Evolutionary conservation across 1,140 invertebrate genomes (phyloP).

Genomic region (Zaprionus tsacasi): DNA sequence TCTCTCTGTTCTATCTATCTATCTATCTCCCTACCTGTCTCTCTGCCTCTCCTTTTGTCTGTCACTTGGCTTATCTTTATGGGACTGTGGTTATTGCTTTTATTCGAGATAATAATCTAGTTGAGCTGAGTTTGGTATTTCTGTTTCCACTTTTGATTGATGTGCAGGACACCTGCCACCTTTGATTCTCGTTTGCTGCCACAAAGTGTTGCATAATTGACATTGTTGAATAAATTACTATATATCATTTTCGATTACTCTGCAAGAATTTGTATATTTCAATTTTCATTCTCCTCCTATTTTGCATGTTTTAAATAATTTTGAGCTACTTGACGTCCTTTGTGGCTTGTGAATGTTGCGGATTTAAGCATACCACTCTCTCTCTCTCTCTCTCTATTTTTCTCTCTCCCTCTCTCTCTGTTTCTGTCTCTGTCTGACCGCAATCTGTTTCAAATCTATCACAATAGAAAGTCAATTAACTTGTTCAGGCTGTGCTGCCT

Average conservation of each 20-base stretch:
- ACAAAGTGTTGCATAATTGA: conserved; percentile 52
- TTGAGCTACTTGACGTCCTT: conserved; percentile 30
- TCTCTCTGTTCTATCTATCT: conserved; percentile 2
- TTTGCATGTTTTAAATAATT: conserved; percentile 27
- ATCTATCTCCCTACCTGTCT: not conserved
- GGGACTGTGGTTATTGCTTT: conserved; percentile 35
- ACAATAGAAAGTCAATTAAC: conserved; percentile 47
- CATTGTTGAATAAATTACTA: conserved; percentile 41
- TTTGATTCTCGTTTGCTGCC: conserved; percentile 4
- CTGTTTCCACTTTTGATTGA: conserved; percentile 47
- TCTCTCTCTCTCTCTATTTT: not conserved
- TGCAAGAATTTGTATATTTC: conserved; percentile 16
- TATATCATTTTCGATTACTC: conserved; percentile 16
- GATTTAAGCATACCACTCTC: conserved; percentile 2
- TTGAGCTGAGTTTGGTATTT: conserved; percentile 18
- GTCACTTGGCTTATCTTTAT: conserved; percentile 58
- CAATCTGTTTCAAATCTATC: conserved; percentile 12
- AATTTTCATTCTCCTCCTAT: not conserved
- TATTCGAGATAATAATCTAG: conserved; percentile 18
- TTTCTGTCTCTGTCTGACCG: not conserved
- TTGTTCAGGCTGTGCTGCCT: not conserved
- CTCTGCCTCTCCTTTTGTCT: not conserved
- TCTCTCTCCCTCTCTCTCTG: too few species aligned
- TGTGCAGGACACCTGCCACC: conserved; percentile 22
- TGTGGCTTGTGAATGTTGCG: conserved; percentile 9